These are phyloP conservation scores for Manis javanica DNA, from an alignment of 2,797 vertebrate genomes.

Conservation along the genomic window DNA sequence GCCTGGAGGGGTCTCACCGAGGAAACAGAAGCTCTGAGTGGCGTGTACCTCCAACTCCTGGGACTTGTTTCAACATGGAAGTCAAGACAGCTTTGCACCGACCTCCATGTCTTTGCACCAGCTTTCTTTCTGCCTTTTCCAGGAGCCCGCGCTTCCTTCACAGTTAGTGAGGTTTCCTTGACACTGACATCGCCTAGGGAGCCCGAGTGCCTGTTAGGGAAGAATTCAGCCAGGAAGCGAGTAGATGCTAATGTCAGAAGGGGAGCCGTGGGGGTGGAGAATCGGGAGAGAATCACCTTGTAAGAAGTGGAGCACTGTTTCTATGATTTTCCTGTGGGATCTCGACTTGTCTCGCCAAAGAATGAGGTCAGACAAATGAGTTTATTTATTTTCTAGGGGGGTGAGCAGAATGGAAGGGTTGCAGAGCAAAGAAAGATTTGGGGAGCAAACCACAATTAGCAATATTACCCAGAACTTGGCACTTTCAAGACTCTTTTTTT, in stretches of 20 bases:
- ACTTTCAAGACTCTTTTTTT: not conserved
- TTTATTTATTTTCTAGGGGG: slow-evolving; percentile 67
- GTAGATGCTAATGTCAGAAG: slow-evolving; percentile 54
- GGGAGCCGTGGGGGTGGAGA: not conserved
- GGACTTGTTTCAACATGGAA: not conserved
- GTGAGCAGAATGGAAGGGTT: not conserved
- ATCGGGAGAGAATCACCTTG: slow-evolving; percentile 28
- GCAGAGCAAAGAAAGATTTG: not conserved
- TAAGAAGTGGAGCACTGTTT: not conserved
- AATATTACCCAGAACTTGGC: not conserved
- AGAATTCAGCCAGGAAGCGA: slow-evolving; percentile 55
- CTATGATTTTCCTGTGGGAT: slow-evolving; percentile 61
- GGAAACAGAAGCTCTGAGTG: fast-evolving
- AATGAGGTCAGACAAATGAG: slow-evolving; percentile 64
- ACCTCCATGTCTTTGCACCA: fast-evolving
- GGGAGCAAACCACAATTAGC: slow-evolving; percentile 10
- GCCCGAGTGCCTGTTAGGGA: not conserved
- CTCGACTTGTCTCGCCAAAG: not conserved
- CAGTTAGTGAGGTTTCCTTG: not conserved
- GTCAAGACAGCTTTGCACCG: fast-evolving
- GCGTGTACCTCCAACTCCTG: not conserved
- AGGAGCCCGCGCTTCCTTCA: not conserved
- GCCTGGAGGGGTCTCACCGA: not conserved
- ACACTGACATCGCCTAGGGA: not conserved
- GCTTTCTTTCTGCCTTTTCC: not conserved